These are phyloP conservation scores for Chrysotoxum bicinctum DNA, from an alignment of 2,888 invertebrate species.

Conservation along the genomic window DNA sequence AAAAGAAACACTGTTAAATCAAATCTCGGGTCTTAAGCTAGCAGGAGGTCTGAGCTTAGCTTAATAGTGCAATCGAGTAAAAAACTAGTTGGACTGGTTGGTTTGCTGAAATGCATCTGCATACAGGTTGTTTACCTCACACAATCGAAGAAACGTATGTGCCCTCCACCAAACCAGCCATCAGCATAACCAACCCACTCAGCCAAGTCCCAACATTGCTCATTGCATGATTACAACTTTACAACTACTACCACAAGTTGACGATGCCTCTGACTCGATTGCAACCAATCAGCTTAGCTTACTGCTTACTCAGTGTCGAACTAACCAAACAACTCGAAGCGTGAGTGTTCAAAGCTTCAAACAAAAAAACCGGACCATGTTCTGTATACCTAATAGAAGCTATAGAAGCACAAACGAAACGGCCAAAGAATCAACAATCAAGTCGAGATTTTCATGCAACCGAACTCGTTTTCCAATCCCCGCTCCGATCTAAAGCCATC, in stretches of 20 bases:
- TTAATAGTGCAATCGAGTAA: background rate
- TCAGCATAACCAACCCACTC: slow-evolving; percentile 18
- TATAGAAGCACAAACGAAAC: slow-evolving; percentile 25
- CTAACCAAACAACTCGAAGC: slow-evolving; percentile 59
- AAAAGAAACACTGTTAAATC: background rate
- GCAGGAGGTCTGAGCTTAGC: background rate
- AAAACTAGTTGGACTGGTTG: slow-evolving; percentile 57
- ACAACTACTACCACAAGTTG: slow-evolving; percentile 26
- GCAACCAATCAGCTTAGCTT: slow-evolving; percentile 54
- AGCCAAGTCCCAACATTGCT: background rate
- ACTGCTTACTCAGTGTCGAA: slow-evolving; percentile 28
- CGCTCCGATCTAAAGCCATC: slow-evolving; percentile 8
- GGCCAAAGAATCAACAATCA: slow-evolving; percentile 38
- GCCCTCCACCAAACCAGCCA: background rate
- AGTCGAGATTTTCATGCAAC: slow-evolving; percentile 31
- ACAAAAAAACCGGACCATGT: slow-evolving; percentile 49
- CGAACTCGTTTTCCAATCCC: slow-evolving; percentile 42
- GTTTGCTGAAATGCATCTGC: slow-evolving; percentile 37
- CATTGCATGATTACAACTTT: slow-evolving; percentile 24
- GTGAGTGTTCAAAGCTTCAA: slow-evolving; percentile 47
- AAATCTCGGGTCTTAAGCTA: background rate
- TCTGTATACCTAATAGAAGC: background rate
- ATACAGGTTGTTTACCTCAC: slow-evolving; percentile 63
- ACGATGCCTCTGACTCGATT: background rate
- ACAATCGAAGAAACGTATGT: slow-evolving; percentile 43